A percentile compares a stretch with the other conserved stretches of the same genome.
phyloP scores from a whole-genome alignment of 35 echinoderm and acorn worm genomes.

The Diadema setosum region DNA sequence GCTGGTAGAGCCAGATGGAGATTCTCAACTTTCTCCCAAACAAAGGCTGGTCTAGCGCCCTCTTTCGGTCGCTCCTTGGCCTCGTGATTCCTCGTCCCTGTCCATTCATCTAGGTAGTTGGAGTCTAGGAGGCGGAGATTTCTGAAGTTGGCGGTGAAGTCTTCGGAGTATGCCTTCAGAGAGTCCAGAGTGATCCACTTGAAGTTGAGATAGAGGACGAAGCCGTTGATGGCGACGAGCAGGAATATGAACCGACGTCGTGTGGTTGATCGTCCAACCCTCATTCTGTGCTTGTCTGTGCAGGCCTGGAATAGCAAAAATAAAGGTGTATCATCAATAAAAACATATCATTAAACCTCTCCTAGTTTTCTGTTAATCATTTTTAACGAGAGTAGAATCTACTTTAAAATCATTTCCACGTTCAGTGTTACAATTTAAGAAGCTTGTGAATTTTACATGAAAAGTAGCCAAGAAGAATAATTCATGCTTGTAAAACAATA shows the following conservation, averaged over 20 bases:
- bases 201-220: conserved; percentile 46
- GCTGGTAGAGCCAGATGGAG: conserved; percentile 36
- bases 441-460: no score
- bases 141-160: not conserved
- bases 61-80: not conserved
- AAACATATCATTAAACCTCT: no score
- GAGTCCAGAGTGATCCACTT: not conserved
- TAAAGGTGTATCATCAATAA: not conserved
- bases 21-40: not conserved
- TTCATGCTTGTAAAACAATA: no score
- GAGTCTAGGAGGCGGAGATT: not conserved
- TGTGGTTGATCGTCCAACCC: not conserved
- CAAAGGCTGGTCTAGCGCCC: not conserved
- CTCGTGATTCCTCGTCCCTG: not conserved
- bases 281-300: not conserved
- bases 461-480: no score
- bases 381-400: no score
- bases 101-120: not conserved
- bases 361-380: no score
- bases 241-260: not conserved
- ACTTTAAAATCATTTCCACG: no score
- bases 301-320: not conserved
- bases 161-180: not conserved
- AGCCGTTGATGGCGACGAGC: conserved; percentile 8
- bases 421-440: no score